These are phyloP conservation scores for Beroe forskalii DNA, from an alignment of 37 sponge, comb jelly and placozoan species.

Conservation along the genomic window DNA sequence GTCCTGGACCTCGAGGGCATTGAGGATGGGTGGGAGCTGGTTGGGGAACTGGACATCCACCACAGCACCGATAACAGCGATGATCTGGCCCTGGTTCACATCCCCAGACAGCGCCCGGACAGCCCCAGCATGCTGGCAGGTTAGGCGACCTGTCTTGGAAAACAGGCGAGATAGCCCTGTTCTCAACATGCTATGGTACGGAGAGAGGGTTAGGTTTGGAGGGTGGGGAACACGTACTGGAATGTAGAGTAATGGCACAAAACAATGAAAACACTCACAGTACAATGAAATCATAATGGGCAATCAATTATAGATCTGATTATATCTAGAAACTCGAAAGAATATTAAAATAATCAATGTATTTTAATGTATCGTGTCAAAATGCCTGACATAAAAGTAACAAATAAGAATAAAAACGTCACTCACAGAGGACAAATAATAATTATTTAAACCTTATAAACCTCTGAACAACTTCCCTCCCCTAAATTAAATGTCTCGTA, in stretches of 20 bases:
- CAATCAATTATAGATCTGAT: no score
- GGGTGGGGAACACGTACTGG: neutral
- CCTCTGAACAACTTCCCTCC: constrained; percentile 25
- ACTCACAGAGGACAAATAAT: constrained; percentile 47
- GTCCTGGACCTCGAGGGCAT: constrained; percentile 87
- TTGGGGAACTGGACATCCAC: constrained; percentile 99
- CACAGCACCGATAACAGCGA: constrained; percentile 98
- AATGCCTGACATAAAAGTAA: neutral
- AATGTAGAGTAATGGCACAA: no score
- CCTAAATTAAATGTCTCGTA: neutral
- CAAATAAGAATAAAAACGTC: constrained; percentile 43
- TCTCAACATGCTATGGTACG: constrained; percentile 19
- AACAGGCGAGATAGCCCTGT: constrained; percentile 57
- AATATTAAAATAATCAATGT: neutral
- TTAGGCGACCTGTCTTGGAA: constrained; percentile 1
- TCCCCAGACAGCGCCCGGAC: constrained; percentile 2
- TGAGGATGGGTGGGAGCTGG: constrained; percentile 95
- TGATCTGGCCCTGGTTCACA: constrained; percentile 76
- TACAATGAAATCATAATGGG: no score
- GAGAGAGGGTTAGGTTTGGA: neutral
- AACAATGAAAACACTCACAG: no score
- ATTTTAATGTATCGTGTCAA: constrained; percentile 14
- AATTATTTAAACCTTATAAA: neutral
- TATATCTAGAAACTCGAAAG: neutral
- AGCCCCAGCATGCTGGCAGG: constrained; percentile 10